Conservation (phyloP, 2,113 vertebrate genomes). For the Mystacornis crossleyi region DNA sequence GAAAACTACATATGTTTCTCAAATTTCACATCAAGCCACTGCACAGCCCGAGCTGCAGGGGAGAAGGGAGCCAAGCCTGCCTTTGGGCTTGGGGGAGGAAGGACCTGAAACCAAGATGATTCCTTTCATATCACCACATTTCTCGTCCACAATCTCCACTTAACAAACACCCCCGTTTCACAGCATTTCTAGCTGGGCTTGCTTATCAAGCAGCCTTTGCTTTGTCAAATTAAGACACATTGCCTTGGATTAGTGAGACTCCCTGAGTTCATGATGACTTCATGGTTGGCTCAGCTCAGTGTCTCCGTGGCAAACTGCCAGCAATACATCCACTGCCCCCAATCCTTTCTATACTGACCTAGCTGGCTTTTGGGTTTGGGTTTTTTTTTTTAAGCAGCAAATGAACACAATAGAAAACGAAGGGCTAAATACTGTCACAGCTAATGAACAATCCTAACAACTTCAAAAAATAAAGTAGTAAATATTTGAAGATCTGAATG, state of each 20-base stretch:
- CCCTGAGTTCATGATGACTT: slow-evolving; percentile 84
- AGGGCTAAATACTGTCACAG: slow-evolving; percentile 47
- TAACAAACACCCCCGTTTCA: slow-evolving; percentile 49
- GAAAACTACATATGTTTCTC: slow-evolving; percentile 85
- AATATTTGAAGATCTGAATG: slow-evolving; percentile 66
- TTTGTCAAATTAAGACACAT: slow-evolving; percentile 84
- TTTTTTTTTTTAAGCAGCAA: slow-evolving; percentile 12
- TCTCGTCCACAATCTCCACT: slow-evolving; percentile 67
- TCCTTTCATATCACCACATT: slow-evolving; percentile 59
- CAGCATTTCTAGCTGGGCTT: slow-evolving; percentile 51
- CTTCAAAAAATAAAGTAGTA: slow-evolving; percentile 49
- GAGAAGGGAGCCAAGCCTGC: slow-evolving; percentile 69
- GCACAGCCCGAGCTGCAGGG: slow-evolving; percentile 72
- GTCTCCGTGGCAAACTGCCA: slow-evolving; percentile 78
- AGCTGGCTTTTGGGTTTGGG: slow-evolving; percentile 54
- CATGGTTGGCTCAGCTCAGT: slow-evolving; percentile 80
- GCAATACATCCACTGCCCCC: slow-evolving; percentile 74
- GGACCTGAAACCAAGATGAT: slow-evolving; percentile 50
- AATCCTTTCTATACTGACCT: slow-evolving; percentile 63
- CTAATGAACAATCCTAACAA: slow-evolving; percentile 67
- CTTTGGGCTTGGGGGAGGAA: slow-evolving; percentile 31
- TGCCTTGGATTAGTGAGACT: slow-evolving; percentile 80
- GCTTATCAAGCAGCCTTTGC: slow-evolving; percentile 79
- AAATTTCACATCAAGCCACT: slow-evolving; percentile 84
- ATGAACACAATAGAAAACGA: slow-evolving; percentile 53